phyloP scores from a whole-genome alignment of 2,797 vertebrate genomes.

The Salmo trutta region DNA sequence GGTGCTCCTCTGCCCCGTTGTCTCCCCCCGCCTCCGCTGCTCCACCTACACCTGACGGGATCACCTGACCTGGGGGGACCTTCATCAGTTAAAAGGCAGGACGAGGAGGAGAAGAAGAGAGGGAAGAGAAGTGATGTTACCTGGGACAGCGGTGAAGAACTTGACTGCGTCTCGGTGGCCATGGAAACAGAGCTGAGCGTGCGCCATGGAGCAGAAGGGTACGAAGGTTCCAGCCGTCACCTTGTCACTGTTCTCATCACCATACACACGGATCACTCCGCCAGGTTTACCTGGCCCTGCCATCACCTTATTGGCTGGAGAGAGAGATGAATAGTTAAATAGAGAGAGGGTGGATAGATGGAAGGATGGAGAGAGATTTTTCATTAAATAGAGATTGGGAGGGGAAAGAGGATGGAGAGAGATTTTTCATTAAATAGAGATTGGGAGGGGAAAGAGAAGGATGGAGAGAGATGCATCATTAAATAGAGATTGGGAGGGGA shows the following conservation, averaged over 20 bases:
- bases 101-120: neutral
- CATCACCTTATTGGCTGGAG: slow-evolving; percentile 80
- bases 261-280: slow-evolving; percentile 88
- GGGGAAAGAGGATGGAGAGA: neutral
- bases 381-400: slow-evolving; percentile 6
- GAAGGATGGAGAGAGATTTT: slow-evolving; percentile 24
- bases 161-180: slow-evolving; percentile 97
- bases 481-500: slow-evolving; percentile 3
- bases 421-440: neutral
- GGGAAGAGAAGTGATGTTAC: slow-evolving; percentile 55
- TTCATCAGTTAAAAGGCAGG: neutral
- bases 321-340: neutral
- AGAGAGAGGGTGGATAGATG: slow-evolving; percentile 61
- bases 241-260: slow-evolving; percentile 92
- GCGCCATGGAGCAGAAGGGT: slow-evolving; percentile 96
- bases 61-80: slow-evolving; percentile 80
- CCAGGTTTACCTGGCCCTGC: slow-evolving; percentile 82
- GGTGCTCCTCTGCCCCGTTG: slow-evolving; percentile 77
- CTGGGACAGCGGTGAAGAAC: slow-evolving; percentile 96
- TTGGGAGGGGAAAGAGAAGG: neutral
- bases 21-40: slow-evolving; percentile 71
- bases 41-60: slow-evolving; percentile 61
- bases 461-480: neutral
- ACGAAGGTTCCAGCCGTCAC: slow-evolving; percentile 92
- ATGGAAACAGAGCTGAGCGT: slow-evolving; percentile 96